A percentile compares a stretch with the other conserved stretches of the same genome.
These are phyloP conservation scores for Nycticebus coucang DNA, from an alignment of 2,113 vertebrate species.

Conservation along the genomic window DNA sequence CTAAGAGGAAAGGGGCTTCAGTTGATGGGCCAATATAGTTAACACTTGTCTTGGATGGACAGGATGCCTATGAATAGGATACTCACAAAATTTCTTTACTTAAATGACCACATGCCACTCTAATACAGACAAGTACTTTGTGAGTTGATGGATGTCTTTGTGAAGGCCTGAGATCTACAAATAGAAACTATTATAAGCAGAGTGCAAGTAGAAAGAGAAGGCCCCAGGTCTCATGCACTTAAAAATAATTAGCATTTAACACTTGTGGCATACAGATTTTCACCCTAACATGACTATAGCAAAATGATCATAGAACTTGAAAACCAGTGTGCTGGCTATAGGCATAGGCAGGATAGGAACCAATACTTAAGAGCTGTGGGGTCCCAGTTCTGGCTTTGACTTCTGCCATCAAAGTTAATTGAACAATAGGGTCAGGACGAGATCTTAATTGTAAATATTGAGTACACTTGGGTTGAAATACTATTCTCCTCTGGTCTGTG, in stretches of 20 bases:
- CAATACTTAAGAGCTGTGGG: slow-evolving; percentile 69
- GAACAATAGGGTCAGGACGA: slow-evolving; percentile 27
- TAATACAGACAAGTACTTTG: slow-evolving; percentile 67
- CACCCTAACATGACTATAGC: slow-evolving; percentile 55
- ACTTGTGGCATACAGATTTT: slow-evolving; percentile 69
- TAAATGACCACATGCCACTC: slow-evolving; percentile 63
- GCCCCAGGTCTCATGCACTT: slow-evolving; percentile 75
- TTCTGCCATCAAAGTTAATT: slow-evolving; percentile 63
- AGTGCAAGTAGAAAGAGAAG: slow-evolving; percentile 74
- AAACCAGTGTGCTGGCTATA: slow-evolving; percentile 72
- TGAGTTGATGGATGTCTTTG: slow-evolving; percentile 57
- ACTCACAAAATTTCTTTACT: slow-evolving; percentile 29
- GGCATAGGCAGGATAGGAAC: slow-evolving; percentile 70
- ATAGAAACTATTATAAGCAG: slow-evolving; percentile 73
- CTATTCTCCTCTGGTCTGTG: slow-evolving; percentile 45
- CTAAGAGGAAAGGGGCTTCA: slow-evolving; percentile 60
- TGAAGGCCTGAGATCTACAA: slow-evolving; percentile 72
- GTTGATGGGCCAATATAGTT: slow-evolving; percentile 50
- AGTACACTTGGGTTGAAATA: slow-evolving; percentile 50
- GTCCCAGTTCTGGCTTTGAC: slow-evolving; percentile 63
- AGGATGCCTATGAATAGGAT: slow-evolving; percentile 57
- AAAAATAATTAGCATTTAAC: slow-evolving; percentile 68
- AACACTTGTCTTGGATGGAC: slow-evolving; percentile 26
- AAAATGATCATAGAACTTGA: slow-evolving; percentile 68
- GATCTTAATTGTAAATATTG: slow-evolving; percentile 62